phyloP scores from a whole-genome alignment of 2,797 vertebrate genomes.

The Taenioides sp. region DNA sequence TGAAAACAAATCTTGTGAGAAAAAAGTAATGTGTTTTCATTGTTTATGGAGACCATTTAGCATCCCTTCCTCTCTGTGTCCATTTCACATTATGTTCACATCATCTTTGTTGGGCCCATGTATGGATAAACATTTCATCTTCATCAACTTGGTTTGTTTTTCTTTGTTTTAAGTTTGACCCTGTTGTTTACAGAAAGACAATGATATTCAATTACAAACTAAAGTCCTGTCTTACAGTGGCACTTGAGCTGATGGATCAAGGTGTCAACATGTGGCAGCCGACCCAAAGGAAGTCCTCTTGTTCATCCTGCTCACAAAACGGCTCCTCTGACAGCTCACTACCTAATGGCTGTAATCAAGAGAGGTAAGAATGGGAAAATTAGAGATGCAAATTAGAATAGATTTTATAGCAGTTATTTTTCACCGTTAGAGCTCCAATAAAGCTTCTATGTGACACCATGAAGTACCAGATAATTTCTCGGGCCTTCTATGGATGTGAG shows the following conservation, averaged over 20 bases:
- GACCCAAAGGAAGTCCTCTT: slow-evolving; percentile 89
- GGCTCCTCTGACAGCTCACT: slow-evolving; percentile 86
- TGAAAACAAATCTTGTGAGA: slow-evolving; percentile 17
- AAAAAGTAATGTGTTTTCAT: slow-evolving; percentile 2
- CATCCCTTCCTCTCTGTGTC: slow-evolving; percentile 17
- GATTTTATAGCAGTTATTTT: slow-evolving; percentile 17
- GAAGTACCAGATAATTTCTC: slow-evolving; percentile 99
- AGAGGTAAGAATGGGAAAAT: slow-evolving; percentile 75
- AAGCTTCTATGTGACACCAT: slow-evolving; percentile 98
- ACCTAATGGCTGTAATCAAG: slow-evolving; percentile 91
- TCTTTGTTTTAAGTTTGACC: slow-evolving; percentile 17
- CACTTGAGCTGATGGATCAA: slow-evolving; percentile 90
- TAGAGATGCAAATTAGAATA: neutral
- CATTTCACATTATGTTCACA: slow-evolving; percentile 33
- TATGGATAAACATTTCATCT: slow-evolving; percentile 44
- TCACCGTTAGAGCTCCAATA: slow-evolving; percentile 85
- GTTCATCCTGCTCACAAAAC: slow-evolving; percentile 92
- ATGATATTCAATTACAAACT: neutral
- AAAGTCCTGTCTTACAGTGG: slow-evolving; percentile 70
- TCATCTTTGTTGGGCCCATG: slow-evolving; percentile 31
- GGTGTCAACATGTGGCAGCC: slow-evolving; percentile 90
- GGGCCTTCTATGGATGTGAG: slow-evolving; percentile 98
- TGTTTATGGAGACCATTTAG: neutral
- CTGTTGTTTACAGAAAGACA: slow-evolving; percentile 20
- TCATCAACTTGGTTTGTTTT: slow-evolving; percentile 38